Base-by-base conservation (phyloP, 2,797 vertebrate genomes). In the Sebastes hubbsi region DNA sequence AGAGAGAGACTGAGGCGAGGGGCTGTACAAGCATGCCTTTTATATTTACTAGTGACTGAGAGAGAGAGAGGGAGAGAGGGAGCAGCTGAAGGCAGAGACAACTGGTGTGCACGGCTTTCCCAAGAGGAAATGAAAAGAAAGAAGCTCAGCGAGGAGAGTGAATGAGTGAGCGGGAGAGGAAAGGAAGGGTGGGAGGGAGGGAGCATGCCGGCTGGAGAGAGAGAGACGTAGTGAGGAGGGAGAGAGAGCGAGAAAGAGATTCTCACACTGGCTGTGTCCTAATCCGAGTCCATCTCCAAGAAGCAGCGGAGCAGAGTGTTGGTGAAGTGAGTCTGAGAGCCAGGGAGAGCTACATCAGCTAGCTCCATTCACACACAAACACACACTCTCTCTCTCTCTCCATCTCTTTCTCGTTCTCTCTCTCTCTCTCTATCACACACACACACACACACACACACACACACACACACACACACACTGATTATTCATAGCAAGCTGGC, bases 21-120 rank as follows among this genome's bases (percentile, higher is more conserved):
- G 93, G 92, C 94, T 95, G 90, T 95, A 96, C 96, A 96, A 96
- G 95, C 95, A 95, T 94, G 95, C 94, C 95, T 96, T 96, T 96
- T 96, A 96, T 96, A 96, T 96, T 95, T 96, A 96, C 95, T 95
- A 95, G 95, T 93, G 92, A 94, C 91, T 93, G 74, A 24, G 81
- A 58, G 87, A 61, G 87, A 61, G 25, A 65, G 87, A 69, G 76
- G 42, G 81, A 66, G 87, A 68, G 87, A 42, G 87, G 59, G 91
- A 60, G 89, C 90, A 94, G 94, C 93, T 94, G 92, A 92, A 92
- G 92, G 91, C 92, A 94, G 92, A 94, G 93, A 95, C 94, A 94
- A 95, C 94, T 91, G 89, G 92, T 95, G 94, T 94, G 92, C 88
- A 89, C 91, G 88, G 94, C 93, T 95, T 96, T 95, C 95, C 95